phyloP scores from a whole-genome alignment of 2,797 vertebrate species.

The Chelon labrosus region DNA sequence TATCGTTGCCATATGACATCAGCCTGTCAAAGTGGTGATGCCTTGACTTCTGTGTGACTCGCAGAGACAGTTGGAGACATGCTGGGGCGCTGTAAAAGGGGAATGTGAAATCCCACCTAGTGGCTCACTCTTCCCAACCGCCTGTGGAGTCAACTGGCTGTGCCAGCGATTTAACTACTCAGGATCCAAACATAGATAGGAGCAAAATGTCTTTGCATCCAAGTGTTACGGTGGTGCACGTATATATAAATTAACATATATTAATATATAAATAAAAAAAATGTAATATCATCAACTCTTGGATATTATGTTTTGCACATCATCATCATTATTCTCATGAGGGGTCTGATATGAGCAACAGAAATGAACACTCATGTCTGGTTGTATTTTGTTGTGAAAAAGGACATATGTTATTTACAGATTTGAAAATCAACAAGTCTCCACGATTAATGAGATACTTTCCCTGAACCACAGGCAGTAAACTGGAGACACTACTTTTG shows the following conservation, averaged over 20 bases:
- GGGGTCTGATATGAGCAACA: constrained; percentile 3
- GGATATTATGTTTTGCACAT: constrained; percentile 2
- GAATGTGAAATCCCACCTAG: constrained; percentile 82
- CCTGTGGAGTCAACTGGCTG: constrained; percentile 62
- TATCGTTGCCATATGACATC: constrained; percentile 60
- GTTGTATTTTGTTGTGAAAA: neutral
- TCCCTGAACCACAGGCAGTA: neutral
- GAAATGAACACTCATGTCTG: neutral
- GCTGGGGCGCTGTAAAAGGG: constrained; percentile 71
- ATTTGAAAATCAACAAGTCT: neutral
- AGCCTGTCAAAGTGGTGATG: constrained; percentile 47
- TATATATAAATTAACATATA: constrained; percentile 23
- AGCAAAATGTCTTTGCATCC: constrained; percentile 49
- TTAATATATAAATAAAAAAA: no score
- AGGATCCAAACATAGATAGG: constrained; percentile 75
- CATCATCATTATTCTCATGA: neutral
- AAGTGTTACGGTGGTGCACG: constrained; percentile 21
- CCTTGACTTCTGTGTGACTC: constrained; percentile 49
- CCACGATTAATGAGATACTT: neutral
- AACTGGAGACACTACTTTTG: constrained; percentile 19
- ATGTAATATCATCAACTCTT: constrained; percentile 10
- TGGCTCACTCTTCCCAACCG: constrained; percentile 59
- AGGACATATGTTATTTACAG: neutral
- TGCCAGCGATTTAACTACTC: constrained; percentile 64
- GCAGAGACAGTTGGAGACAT: constrained; percentile 64